Evolutionary conservation across 2,888 invertebrate genomes (phyloP).

Genomic region (Scelioninae gen. 2): DNA sequence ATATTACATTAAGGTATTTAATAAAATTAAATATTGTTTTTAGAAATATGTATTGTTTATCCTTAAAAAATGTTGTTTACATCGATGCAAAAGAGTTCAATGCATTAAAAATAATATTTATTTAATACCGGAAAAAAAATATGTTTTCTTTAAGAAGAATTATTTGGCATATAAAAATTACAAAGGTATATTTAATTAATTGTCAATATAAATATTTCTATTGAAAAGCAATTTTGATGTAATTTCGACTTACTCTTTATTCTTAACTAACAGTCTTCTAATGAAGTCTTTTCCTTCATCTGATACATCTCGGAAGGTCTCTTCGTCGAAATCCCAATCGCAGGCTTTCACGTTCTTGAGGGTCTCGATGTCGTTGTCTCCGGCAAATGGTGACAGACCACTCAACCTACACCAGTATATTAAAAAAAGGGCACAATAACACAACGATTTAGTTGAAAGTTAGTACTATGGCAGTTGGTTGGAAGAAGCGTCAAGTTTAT

Average conservation of each 20-base stretch:
- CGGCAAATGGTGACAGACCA: constrained; percentile 98
- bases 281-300: constrained; percentile 99
- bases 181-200: too few species aligned
- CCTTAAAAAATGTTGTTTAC: too few species aligned
- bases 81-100: too few species aligned
- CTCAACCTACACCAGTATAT: constrained; percentile 82
- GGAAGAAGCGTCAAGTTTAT: constrained; percentile 14
- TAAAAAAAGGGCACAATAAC: constrained; percentile 50
- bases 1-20: too few species aligned
- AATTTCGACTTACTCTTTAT: constrained; percentile 84
- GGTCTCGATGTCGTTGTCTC: constrained; percentile 98
- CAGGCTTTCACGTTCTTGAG: constrained; percentile 98
- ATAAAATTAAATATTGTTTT: too few species aligned
- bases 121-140: too few species aligned
- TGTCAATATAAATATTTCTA: too few species aligned
- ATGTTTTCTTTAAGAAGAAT: too few species aligned
- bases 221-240: too few species aligned
- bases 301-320: constrained; percentile 95
- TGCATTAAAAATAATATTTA: too few species aligned
- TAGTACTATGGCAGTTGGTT: constrained; percentile 8
- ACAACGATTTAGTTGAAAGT: constrained; percentile 42
- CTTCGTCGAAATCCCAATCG: constrained; percentile 99
- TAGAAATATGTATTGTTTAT: too few species aligned
- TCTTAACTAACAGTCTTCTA: constrained; percentile 90
- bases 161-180: too few species aligned